A percentile compares a stretch with the other conserved stretches of the same genome.
phyloP scores from a whole-genome alignment of 1,140 invertebrate species.

The Bombyx mandarina region DNA sequence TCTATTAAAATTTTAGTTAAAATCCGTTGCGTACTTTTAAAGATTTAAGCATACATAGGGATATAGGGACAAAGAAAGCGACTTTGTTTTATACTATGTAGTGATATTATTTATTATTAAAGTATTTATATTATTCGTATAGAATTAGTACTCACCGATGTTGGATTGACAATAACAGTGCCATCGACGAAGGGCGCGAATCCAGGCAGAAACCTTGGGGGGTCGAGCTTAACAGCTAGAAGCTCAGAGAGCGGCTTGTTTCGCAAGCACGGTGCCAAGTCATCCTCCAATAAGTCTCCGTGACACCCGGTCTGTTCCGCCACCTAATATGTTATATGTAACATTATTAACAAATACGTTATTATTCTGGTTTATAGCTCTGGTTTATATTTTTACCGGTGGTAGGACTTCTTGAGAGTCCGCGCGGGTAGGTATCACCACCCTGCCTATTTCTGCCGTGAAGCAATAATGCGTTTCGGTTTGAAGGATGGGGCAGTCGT shows the following conservation, averaged over 20 bases:
- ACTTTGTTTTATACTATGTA: neutral
- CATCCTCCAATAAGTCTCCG: slow-evolving; percentile 82
- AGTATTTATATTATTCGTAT: too few relatives aligned
- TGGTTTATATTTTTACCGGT: neutral
- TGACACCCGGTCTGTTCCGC: slow-evolving; percentile 84
- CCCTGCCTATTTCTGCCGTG: too few relatives aligned
- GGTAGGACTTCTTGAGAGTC: too few relatives aligned
- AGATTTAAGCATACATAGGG: too few relatives aligned
- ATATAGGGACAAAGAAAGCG: too few relatives aligned
- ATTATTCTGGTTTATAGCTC: neutral
- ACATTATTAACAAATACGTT: neutral
- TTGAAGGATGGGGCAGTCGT: too few relatives aligned
- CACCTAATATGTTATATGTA: slow-evolving; percentile 49
- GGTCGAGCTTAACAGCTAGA: slow-evolving; percentile 79
- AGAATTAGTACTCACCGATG: slow-evolving; percentile 39
- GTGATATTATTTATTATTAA: neutral
- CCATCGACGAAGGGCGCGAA: slow-evolving; percentile 93
- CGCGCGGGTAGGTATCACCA: too few relatives aligned
- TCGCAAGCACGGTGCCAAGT: slow-evolving; percentile 87
- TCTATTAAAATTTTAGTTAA: too few relatives aligned
- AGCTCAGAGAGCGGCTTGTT: slow-evolving; percentile 80
- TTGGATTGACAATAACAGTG: slow-evolving; percentile 78
- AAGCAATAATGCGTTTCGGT: too few relatives aligned
- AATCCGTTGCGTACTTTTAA: too few relatives aligned
- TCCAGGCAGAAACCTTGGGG: slow-evolving; percentile 86